phyloP scores from a whole-genome alignment of 1,140 invertebrate genomes.

The Pararge aegeria region DNA sequence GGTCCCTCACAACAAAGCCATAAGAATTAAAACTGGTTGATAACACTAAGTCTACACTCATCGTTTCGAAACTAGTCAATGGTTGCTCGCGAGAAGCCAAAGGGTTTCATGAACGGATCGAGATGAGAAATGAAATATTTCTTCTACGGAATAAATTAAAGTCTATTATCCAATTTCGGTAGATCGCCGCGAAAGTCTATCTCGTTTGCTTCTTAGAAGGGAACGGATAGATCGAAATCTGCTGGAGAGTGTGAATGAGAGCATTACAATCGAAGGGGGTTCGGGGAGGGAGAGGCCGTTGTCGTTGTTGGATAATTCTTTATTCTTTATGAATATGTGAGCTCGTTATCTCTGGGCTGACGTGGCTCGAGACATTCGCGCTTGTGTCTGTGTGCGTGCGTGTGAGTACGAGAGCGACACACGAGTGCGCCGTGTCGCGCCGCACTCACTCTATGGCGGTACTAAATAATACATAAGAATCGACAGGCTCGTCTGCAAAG shows the following conservation, averaged over 20 bases:
- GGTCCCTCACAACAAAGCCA: constrained; percentile 54
- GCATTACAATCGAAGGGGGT: constrained; percentile 59
- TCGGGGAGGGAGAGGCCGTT: constrained; percentile 48
- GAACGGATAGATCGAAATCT: constrained; percentile 73
- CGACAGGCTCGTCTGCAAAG: constrained; percentile 70
- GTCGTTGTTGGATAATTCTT: constrained; percentile 73
- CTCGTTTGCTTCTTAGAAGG: constrained; percentile 62
- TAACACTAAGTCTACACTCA: constrained; percentile 54
- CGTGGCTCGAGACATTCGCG: constrained; percentile 65
- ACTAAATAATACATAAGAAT: constrained; percentile 79
- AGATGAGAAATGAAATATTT: constrained; percentile 74
- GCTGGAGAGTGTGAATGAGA: constrained; percentile 74
- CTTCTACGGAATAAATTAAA: constrained; percentile 77
- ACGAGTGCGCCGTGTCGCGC: constrained; percentile 31
- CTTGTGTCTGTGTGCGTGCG: constrained; percentile 44
- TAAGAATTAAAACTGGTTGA: constrained; percentile 76
- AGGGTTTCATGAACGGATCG: constrained; percentile 68
- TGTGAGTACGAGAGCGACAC: constrained; percentile 36
- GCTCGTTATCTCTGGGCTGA: constrained; percentile 74
- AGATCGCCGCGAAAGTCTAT: constrained; percentile 49
- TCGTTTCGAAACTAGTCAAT: constrained; percentile 66
- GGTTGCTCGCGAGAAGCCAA: constrained; percentile 52
- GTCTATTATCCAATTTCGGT: constrained; percentile 72
- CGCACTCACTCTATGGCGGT: constrained; percentile 53
- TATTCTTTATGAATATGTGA: constrained; percentile 80